Base-by-base conservation (phyloP, 2,113 vertebrate species). In the Tyrannus savana region DNA sequence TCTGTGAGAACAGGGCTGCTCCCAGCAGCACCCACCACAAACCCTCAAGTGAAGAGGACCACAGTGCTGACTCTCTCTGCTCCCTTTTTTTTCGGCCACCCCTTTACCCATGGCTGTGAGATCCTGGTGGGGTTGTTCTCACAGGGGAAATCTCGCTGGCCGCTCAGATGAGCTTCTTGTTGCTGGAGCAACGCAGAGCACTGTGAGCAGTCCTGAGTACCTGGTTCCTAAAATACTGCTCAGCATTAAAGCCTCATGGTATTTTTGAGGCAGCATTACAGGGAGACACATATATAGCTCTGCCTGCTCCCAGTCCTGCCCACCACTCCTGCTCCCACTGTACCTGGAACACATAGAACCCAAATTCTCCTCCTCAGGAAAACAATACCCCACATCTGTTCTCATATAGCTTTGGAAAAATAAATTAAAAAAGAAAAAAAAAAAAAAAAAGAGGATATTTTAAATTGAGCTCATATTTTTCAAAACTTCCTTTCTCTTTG, bases 401-500 rank as follows among this genome's bases (percentile, higher is more conserved):
- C 63, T 91, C 30, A 18, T 19, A 52, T 46, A 75, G 12, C 53
- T 14, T 7, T 30, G 44, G 30, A 19, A 60, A 44, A 68, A 46
- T 1, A 30, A 13, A 28, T 49, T 25, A 8, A 73, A 24, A 19
- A 41, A 25, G 16, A 33, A 12, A 19, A 9, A 50, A 22, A 47
- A 18, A 22, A 8, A 58, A n/a, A 66, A 46, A n/a, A n/a, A n/a
- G 56, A 87, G 4, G 6, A 35, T 37, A 13, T 39, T 77, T 91
- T 27, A 85, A 75, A 58, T 19, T 7, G 67, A 77, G 31, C 62
- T 87, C 19, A 1, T 79, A 33, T 73, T 88, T 97, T 94, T 39
- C n/a, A 78, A 88, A 97, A 96, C 62, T 96, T 87, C 44, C 16
- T 53, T 79, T 93, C 33, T 67, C 52, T 84, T 91, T 96, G 71